Base-by-base conservation (phyloP, 23 tunicate genomes). In the Phallusia fumigata region DNA sequence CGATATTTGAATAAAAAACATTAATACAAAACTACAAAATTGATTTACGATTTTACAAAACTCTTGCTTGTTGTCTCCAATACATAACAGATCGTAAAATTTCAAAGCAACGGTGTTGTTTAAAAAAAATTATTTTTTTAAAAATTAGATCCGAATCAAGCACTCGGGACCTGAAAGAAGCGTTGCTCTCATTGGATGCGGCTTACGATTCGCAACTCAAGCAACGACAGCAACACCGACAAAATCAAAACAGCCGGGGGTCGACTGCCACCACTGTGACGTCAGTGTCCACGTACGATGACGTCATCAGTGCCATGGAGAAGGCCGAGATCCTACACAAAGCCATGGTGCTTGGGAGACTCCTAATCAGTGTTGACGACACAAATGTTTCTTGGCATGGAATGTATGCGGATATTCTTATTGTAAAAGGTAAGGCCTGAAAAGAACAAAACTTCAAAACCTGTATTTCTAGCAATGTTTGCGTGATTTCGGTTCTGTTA, bases 381-480 rank as follows among this genome's bases (percentile, higher is more conserved):
- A 35, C 75, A 33, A 92, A 87, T 35, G 64, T 91, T 13, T 31
- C 90, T 31, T 87, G 91, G 91, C 91, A 87, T 34, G 86, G 97
- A 47, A 92, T 86, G 91, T 87, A 82, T 50, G 97, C 97, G 15
- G 97, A 92, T 65, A 84, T 87, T 53, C 80, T 92, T 35, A 92
- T 92, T 44, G 90, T 92, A 1, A 92, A 84, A 92, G 97, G 97
- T 91, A 44, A 30, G 58, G 18, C 18, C 18, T 51, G 58, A 13
- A 22, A 58, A 1, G 13, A 58, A 24, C 1, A 58, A 40, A 40
- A 3, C 47, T 10, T 40, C n/a, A 40, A 40, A 40, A 40, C 10
- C n/a, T n/a, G n/a, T n/a, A n/a, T n/a, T n/a, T 16, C 1, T 21
- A 58, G 13, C 16, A 16, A 6, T 11, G 58, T 51, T 51, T 51